Evolutionary conservation across 2,113 vertebrate genomes (phyloP).

Genomic region (Chlorocebus sabaeus): DNA sequence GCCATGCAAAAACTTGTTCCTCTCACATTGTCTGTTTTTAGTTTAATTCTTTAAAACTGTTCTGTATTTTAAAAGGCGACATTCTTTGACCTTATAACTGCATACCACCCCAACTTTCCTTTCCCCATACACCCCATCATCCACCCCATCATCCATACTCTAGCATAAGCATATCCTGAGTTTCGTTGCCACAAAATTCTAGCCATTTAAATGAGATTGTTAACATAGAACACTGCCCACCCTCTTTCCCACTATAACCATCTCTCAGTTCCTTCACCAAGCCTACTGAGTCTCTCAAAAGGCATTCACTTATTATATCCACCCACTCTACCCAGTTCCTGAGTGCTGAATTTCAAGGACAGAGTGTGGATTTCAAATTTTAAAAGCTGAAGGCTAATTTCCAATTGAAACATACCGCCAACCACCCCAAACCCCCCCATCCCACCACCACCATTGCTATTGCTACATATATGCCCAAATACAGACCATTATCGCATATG

Average conservation of each 20-base stretch:
- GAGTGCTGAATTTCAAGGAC: not conserved
- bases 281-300: not conserved
- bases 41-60: constrained; percentile 81
- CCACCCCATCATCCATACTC: not conserved
- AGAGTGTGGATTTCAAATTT: not conserved
- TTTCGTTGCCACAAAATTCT: not conserved
- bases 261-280: not conserved
- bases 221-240: not conserved
- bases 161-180: not conserved
- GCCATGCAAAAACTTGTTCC: constrained; percentile 82
- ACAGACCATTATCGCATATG: not conserved
- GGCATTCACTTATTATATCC: not conserved
- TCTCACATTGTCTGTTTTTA: constrained; percentile 79
- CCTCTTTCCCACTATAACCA: not conserved
- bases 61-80: constrained; percentile 71
- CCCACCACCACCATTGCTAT: not conserved
- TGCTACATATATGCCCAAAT: not conserved
- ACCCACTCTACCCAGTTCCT: not conserved
- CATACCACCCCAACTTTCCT: not conserved
- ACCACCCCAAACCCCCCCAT: not conserved
- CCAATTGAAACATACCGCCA: not conserved
- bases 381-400: not conserved
- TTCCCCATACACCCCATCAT: not conserved
- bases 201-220: not conserved
- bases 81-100: not conserved